phyloP scores from a whole-genome alignment of 2,113 vertebrate genomes.

The Euleptes europaea region DNA sequence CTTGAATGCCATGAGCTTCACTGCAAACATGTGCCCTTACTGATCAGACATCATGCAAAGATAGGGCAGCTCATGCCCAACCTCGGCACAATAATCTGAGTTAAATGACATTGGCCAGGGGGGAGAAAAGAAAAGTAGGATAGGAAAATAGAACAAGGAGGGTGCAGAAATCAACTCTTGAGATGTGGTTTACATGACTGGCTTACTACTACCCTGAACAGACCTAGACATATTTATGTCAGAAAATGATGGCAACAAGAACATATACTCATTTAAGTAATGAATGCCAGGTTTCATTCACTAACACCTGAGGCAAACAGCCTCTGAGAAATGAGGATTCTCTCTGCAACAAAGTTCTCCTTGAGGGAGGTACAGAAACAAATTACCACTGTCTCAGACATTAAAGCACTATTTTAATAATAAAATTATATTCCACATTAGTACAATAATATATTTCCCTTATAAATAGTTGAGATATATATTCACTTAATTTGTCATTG shows the following conservation, averaged over 20 bases:
- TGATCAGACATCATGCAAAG: neutral
- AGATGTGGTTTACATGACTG: no score
- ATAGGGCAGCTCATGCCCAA: neutral
- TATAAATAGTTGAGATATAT: neutral
- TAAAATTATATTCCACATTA: neutral
- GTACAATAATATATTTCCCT: neutral
- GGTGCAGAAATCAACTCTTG: neutral
- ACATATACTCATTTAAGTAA: neutral
- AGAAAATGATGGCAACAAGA: fast-evolving
- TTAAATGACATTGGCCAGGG: neutral
- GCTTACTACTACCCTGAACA: no score
- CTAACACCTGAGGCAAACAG: neutral
- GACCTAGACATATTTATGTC: neutral
- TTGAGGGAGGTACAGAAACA: neutral
- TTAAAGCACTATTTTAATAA: neutral
- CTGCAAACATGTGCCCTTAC: no score
- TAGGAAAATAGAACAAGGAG: neutral
- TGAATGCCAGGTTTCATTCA: neutral
- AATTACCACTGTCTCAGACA: neutral
- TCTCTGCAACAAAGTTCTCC: neutral
- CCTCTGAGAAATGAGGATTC: neutral
- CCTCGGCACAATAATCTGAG: neutral
- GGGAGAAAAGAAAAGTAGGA: neutral
- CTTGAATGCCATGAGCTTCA: no score
- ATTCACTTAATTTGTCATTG: neutral